A percentile compares a stretch with the other conserved stretches of the same genome.
phyloP scores from a whole-genome alignment of 2,888 invertebrate species.

The Perizoma flavofasciatum region DNA sequence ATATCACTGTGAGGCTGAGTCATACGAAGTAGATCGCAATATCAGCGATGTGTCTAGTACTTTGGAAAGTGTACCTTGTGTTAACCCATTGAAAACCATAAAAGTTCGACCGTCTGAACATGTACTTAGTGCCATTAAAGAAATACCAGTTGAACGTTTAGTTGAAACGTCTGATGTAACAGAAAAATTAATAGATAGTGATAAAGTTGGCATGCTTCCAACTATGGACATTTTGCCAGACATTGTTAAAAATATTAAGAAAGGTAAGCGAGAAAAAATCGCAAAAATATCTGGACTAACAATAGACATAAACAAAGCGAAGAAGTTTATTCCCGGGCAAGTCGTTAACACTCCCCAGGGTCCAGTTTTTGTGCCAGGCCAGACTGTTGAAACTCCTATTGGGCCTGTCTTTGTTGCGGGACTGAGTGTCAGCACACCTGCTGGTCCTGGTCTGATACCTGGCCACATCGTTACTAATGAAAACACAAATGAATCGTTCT shows the following conservation, averaged over 20 bases:
- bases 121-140: slow-evolving; percentile 76
- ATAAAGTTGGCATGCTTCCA: slow-evolving; percentile 84
- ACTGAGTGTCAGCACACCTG: slow-evolving; percentile 87
- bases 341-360: slow-evolving; percentile 88
- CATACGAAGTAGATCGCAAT: slow-evolving; percentile 77
- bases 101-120: slow-evolving; percentile 74
- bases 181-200: slow-evolving; percentile 82
- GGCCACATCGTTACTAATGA: slow-evolving; percentile 87
- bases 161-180: slow-evolving; percentile 84
- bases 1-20: slow-evolving; percentile 77
- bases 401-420: slow-evolving; percentile 89
- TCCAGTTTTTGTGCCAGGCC: slow-evolving; percentile 89
- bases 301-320: slow-evolving; percentile 86
- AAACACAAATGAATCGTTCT: slow-evolving; percentile 84
- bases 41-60: slow-evolving; percentile 80
- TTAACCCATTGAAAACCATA: slow-evolving; percentile 84
- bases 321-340: slow-evolving; percentile 88
- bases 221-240: slow-evolving; percentile 86
- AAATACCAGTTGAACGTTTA: slow-evolving; percentile 83
- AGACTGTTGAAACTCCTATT: slow-evolving; percentile 87
- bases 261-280: slow-evolving; percentile 82
- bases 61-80: slow-evolving; percentile 85
- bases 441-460: slow-evolving; percentile 88
- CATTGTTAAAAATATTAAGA: slow-evolving; percentile 84
- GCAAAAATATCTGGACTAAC: slow-evolving; percentile 86